Evolutionary conservation across 2,113 vertebrate species (phyloP).

Genomic region (Menura novaehollandiae): DNA sequence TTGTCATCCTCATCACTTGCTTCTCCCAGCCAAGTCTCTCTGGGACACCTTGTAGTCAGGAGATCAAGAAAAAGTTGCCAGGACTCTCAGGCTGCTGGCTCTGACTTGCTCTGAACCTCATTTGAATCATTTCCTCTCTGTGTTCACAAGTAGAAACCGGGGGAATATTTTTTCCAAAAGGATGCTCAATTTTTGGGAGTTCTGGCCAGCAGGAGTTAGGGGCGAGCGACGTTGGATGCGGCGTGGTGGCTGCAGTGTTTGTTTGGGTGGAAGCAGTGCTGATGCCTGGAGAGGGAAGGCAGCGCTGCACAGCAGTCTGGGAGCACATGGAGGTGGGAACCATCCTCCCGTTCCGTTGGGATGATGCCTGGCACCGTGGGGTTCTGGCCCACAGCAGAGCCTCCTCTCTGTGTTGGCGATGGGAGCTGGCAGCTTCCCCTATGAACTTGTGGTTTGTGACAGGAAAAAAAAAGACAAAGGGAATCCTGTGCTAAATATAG

Average conservation of each 20-base stretch:
- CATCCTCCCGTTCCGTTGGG: neutral
- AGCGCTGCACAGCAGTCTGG: rapidly evolving
- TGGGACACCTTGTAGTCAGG: neutral
- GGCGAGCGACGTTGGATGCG: rapidly evolving
- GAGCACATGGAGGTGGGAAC: neutral
- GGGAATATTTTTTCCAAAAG: neutral
- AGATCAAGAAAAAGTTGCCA: neutral
- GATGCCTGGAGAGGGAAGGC: neutral
- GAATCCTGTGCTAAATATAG: conserved; percentile 40
- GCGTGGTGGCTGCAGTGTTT: neutral
- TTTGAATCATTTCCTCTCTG: neutral
- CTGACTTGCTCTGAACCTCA: neutral
- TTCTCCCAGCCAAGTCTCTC: neutral
- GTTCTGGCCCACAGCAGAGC: neutral
- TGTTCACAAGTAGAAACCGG: neutral
- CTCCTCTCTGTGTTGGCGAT: neutral
- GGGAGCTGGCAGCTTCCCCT: neutral
- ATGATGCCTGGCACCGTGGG: neutral
- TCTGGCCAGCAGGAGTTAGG: neutral
- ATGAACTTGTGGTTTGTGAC: neutral
- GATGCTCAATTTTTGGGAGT: neutral
- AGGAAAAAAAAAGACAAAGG: conserved; percentile 9
- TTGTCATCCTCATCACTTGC: neutral
- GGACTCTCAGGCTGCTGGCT: neutral
- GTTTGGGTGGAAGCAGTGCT: neutral